phyloP scores from a whole-genome alignment of 1,140 invertebrate genomes.

The Drosophila serrata region DNA sequence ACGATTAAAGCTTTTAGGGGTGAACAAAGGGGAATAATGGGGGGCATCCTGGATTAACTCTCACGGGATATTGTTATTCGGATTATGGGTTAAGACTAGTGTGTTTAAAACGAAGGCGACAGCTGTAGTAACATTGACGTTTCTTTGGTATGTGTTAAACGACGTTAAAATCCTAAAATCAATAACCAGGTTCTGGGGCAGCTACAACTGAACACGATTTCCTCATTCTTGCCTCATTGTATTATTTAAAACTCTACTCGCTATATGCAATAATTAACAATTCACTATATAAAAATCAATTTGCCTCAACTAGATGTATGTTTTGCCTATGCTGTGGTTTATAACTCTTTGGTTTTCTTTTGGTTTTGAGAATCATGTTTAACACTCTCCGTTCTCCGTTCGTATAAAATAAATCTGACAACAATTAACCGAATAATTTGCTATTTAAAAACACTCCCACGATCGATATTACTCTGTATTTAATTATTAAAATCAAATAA shows the following conservation, averaged over 20 bases:
- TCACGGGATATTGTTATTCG: neutral
- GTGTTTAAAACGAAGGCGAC: conserved; percentile 56
- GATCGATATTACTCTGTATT: conserved; percentile 9
- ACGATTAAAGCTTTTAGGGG: conserved; percentile 76
- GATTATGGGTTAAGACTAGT: conserved; percentile 9
- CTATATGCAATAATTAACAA: conserved; percentile 83
- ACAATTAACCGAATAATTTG: conserved; percentile 78
- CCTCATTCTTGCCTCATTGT: conserved; percentile 16
- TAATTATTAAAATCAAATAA: conserved; percentile 70
- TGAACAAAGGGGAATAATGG: conserved; percentile 37
- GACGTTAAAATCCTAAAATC: conserved; percentile 58
- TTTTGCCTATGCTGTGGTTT: conserved; percentile 43
- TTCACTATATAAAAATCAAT: conserved; percentile 82
- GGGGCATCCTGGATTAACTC: neutral
- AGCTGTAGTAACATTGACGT: conserved; percentile 59
- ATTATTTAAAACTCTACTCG: conserved; percentile 72
- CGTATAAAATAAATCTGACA: conserved; percentile 74
- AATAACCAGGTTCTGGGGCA: conserved; percentile 43
- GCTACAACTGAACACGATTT: conserved; percentile 32
- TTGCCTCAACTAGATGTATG: conserved; percentile 63
- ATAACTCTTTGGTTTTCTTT: conserved; percentile 69
- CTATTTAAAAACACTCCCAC: conserved; percentile 73
- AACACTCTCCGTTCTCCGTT: conserved; percentile 61
- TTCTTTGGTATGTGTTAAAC: conserved; percentile 41
- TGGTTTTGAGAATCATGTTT: conserved; percentile 52